phyloP scores from a whole-genome alignment of 2,888 invertebrate species.

The Nowickia ferox region DNA sequence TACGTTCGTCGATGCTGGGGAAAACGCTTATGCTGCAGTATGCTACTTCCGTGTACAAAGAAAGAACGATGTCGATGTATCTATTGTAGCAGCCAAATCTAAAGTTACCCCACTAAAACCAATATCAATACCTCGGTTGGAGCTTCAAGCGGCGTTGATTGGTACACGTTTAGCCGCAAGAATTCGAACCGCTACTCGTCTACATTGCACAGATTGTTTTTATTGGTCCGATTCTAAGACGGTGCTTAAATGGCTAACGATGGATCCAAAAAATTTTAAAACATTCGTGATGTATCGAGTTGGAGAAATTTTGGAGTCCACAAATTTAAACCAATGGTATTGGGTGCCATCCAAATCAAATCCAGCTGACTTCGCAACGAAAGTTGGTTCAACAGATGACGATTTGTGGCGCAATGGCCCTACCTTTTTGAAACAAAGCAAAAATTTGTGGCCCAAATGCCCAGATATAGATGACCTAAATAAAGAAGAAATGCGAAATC shows the following conservation, averaged over 20 bases:
- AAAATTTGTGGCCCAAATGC: constrained; percentile 13
- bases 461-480: constrained; percentile 5
- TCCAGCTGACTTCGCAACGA: background rate
- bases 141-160: no score
- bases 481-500: constrained; percentile 23
- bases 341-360: no score
- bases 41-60: background rate
- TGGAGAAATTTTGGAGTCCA: background rate
- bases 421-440: background rate
- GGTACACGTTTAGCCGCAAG: no score
- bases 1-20: no score
- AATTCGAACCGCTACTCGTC: no score
- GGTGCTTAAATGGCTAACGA: background rate
- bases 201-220: background rate
- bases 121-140: constrained; percentile 17
- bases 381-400: background rate
- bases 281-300: constrained; percentile 2
- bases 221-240: constrained; percentile 28
- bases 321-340: background rate
- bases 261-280: constrained; percentile 1
- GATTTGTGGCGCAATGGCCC: constrained; percentile 17
- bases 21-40: constrained; percentile 1
- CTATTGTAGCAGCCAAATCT: constrained; percentile 9
- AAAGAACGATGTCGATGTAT: constrained; percentile 4
- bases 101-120: constrained; percentile 30